Conservation (phyloP, 2,888 invertebrate genomes). For the Cylloceria caligata region DNA sequence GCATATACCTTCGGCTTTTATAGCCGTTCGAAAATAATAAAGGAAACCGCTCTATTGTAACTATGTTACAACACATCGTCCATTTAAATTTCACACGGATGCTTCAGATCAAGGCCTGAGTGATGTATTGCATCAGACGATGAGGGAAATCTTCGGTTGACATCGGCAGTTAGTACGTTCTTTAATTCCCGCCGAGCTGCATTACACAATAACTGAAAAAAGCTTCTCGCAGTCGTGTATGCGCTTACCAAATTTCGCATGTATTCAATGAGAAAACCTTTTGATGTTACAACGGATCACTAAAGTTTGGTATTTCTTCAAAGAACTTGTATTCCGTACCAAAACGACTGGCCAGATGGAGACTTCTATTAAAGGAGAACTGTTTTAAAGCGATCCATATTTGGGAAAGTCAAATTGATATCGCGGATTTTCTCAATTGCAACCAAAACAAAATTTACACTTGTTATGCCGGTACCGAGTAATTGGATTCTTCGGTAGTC, state of each 20-base stretch:
- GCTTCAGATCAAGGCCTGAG: constrained; percentile 12
- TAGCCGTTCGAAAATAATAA: too few species aligned
- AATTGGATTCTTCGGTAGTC: too few species aligned
- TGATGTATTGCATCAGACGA: constrained; percentile 61
- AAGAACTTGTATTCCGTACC: too few species aligned
- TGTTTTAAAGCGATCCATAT: constrained; percentile 68
- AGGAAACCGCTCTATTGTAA: too few species aligned
- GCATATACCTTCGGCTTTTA: too few species aligned
- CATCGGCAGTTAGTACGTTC: constrained; percentile 70
- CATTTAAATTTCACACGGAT: constrained; percentile 40
- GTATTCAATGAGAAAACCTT: constrained; percentile 68
- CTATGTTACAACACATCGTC: too few species aligned
- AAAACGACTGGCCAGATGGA: too few species aligned
- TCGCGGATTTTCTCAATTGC: constrained; percentile 72
- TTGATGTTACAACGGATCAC: constrained; percentile 67
- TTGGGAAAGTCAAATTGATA: constrained; percentile 69
- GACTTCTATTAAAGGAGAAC: constrained; percentile 70
- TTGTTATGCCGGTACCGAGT: too few species aligned
- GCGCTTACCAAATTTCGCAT: constrained; percentile 71
- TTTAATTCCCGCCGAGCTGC: constrained; percentile 59
- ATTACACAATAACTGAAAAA: constrained; percentile 72
- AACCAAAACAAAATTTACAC: constrained; percentile 48
- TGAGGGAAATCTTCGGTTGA: constrained; percentile 45
- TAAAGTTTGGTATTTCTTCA: constrained; percentile 71
- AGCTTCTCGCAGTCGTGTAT: constrained; percentile 70